Evolutionary conservation across 2,113 vertebrate species (phyloP), one percentile per base, ranked within the genome.

Genomic region (Pedionomus torquatus): DNA sequence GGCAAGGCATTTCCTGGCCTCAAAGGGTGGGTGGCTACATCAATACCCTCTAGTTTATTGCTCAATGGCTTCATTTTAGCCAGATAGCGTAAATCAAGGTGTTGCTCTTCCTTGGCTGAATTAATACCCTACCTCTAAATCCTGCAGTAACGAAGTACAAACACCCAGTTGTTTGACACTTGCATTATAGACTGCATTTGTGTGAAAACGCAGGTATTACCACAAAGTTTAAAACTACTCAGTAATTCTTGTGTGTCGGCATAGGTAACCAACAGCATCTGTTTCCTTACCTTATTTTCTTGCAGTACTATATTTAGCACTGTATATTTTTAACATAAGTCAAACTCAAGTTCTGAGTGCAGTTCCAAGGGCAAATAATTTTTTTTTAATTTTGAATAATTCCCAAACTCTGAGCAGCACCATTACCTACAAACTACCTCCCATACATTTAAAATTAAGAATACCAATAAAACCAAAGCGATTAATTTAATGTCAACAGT

Each of bases 1-100:
- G 66, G 66, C 28, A 95, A 94, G 63, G 94, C 92, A 95, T 97
- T 95, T 95, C 83, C 94, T 93, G 92, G 11, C 64, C 86, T 76
- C 72, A n/a, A 75, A 89, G 83, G 64, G 31, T 83, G 83, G 64
- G 31, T 83, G 55, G 60, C 72, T 93, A 31, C 69, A 83, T 87
- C 79, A 90, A 68, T 44, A 58, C 43, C 24, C 46, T 66, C 51
- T 28, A 78, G 64, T 52, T 90, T 83, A 35, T 66, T 13, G 83
- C 84, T 93, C 21, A 82, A 24, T 21, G 82, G 81, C 74, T 89
- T 77, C 3, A 0, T 41, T 87, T 57, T 60, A 76, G 77, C 79
- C 72, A 89, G 51, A 89, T 0, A 63, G 57, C 51, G 60, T 35
- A 87, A 31, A 81, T 78, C 48, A 80, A 87, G 21, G 48, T 82